Base-by-base conservation (phyloP, 1,140 invertebrate species). In the Zophobas morio region DNA sequence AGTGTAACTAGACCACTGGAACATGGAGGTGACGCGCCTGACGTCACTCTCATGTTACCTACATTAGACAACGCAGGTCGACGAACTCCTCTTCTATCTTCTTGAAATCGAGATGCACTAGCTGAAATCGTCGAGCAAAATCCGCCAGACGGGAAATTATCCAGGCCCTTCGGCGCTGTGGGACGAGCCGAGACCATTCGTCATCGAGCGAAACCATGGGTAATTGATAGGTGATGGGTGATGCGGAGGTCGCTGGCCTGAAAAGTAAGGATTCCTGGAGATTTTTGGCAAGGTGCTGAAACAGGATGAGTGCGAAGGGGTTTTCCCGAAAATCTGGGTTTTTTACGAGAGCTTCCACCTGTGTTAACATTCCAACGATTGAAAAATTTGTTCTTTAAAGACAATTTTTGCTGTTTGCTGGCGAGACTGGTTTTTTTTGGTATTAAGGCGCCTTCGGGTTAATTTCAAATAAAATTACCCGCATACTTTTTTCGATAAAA, bases 1-100 rank as follows among this genome's bases (percentile, higher is more conserved):
- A 78, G 53, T 57, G 76, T 81, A 82, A 82, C 81, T 82, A 82
- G 81, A 82, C 81, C 81, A 82, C 81, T 82, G 74, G 81, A 82
- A 82, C 81, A 82, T 82, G 79, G 80, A 81, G 80, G 78, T 82
- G 79, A 79, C 81, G 81, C 75, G 76, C 57, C 70, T 82, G 81
- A 82, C 81, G 81, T 82, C 81, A 82, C 78, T 70, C 51, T 80
- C 56, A 81, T 79, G 79, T 82, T 82, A 82, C 81, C 81, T 82
- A 82, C 80, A 82, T 82, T 81, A 81, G 76, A 81, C 74, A 63
- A 56, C 53, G 36, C 40, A 77, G 81, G 81, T 80, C 81, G 75
- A 76, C 66, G 80, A 82, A 80, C 81, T 81, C 66, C 60, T 57
- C 54, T 57, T 63, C 35, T 37, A 34, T 51, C 8, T 77, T 56